These are phyloP conservation scores for Euphonia xanthogaster DNA, from an alignment of 2,797 vertebrate species.

Conservation along the genomic window DNA sequence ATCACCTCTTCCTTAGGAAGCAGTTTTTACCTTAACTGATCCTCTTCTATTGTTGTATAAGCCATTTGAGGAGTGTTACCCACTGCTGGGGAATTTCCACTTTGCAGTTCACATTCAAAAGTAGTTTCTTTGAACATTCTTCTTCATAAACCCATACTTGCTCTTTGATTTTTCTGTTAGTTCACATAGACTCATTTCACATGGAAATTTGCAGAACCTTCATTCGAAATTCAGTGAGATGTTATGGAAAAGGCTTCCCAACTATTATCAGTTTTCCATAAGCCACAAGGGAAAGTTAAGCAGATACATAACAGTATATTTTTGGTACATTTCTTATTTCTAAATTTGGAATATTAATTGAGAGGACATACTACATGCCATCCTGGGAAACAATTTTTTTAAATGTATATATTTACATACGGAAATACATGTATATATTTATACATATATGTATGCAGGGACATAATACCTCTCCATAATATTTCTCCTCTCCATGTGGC, in stretches of 20 bases:
- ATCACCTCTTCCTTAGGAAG: not conserved
- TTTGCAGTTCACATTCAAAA: not conserved
- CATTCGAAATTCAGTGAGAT: not conserved
- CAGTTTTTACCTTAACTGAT: not conserved
- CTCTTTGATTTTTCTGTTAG: not conserved
- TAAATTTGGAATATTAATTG: not conserved
- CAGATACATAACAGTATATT: not conserved
- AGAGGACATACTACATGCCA: not conserved
- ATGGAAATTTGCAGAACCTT: not conserved
- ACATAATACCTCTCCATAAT: not conserved
- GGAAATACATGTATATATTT: accelerated
- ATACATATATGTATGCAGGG: too few species aligned
- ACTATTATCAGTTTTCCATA: not conserved
- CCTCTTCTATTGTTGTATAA: not conserved
- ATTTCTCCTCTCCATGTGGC: too few species aligned
- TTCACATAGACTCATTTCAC: not conserved
- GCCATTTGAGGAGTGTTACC: not conserved
- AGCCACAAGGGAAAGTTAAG: not conserved
- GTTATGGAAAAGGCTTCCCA: not conserved
- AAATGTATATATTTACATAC: not conserved
- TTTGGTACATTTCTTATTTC: not conserved
- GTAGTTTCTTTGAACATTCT: not conserved
- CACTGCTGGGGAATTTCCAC: not conserved
- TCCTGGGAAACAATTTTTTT: not conserved
- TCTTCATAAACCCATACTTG: not conserved